Base-by-base conservation (phyloP, 2,113 vertebrate genomes). In the Heloderma charlesbogerti region DNA sequence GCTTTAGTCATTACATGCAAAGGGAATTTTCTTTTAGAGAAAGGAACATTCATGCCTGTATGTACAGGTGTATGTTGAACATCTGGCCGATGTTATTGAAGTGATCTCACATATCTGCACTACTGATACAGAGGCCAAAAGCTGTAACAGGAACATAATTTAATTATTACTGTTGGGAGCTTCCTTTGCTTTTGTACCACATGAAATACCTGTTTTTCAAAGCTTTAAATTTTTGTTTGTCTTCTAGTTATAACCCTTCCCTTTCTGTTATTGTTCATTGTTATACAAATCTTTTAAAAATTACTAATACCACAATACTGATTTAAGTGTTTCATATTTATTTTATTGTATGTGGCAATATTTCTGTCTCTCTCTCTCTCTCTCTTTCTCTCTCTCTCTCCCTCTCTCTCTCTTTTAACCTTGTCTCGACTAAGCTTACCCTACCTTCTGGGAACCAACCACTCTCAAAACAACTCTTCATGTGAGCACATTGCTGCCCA, bases 1-100 rank as follows among this genome's bases (percentile, higher is more conserved):
- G 86, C 34, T 96, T 95, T 93, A 69, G 90, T 94, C 79, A 89
- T 89, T 37, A 63, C 15, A 43, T n/a, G 71, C 29, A 66, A 45
- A 18, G 92, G 40, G 40, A 45, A 45, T 45, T 57, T 81, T 81
- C 79, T 54, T 1, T 81, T 57, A n/a, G 15, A 15, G 29, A 67
- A 48, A 67, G 66, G 69, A 86, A 84, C 86, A 89, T 3, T 75
- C 57, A 82, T 93, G 82, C 29, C 0, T 51, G 34, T 34, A n/a
- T 57, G 51, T 34, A 57, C 29, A 57, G 48, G 34, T n/a, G 5
- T 81, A 34, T 81, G 31, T 4, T 34, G 5, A 57, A n/a, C 10
- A 81, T 57, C 31, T 54, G 15, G 43, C 51, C 51, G 34, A 34
- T 54, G 13, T 57, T 81, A 81, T 1, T n/a, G 79, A n/a, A 54